phyloP scores from a whole-genome alignment of 2,113 vertebrate genomes.

The Phaethornis superciliosus region DNA sequence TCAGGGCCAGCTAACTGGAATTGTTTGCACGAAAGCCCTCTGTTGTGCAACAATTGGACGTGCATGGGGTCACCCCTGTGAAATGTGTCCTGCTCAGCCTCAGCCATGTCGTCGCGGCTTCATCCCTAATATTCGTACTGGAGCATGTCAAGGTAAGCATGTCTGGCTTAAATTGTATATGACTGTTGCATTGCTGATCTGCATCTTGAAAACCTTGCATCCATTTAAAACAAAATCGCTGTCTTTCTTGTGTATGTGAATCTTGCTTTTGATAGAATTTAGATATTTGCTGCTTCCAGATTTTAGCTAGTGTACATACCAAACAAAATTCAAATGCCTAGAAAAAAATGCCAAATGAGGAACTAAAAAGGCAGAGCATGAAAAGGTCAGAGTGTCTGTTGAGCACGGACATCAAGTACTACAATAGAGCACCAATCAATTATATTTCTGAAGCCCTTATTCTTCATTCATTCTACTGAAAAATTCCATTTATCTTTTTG shows the following conservation, averaged over 20 bases:
- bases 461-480: not conserved
- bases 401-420: not conserved
- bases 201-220: not conserved
- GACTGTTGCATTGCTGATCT: not conserved
- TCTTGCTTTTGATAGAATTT: not conserved
- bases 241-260: not conserved
- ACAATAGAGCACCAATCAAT: not conserved
- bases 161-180: not conserved
- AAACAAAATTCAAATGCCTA: not conserved
- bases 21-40: conserved; percentile 82
- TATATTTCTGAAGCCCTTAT: not conserved
- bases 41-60: conserved; percentile 82
- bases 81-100: conserved; percentile 80
- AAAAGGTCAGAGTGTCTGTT: not conserved
- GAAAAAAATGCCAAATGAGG: not conserved
- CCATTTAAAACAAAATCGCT: not conserved
- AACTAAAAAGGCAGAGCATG: not conserved
- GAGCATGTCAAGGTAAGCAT: conserved; percentile 80
- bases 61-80: conserved; percentile 83
- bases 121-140: conserved; percentile 79
- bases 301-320: not conserved
- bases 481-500: not conserved
- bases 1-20: conserved; percentile 79
- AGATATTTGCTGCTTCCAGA: not conserved
- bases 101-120: conserved; percentile 81